A percentile compares a stretch with the other conserved stretches of the same genome.
phyloP scores from a whole-genome alignment of 1,140 invertebrate species.

The Sesamia nonagrioides region DNA sequence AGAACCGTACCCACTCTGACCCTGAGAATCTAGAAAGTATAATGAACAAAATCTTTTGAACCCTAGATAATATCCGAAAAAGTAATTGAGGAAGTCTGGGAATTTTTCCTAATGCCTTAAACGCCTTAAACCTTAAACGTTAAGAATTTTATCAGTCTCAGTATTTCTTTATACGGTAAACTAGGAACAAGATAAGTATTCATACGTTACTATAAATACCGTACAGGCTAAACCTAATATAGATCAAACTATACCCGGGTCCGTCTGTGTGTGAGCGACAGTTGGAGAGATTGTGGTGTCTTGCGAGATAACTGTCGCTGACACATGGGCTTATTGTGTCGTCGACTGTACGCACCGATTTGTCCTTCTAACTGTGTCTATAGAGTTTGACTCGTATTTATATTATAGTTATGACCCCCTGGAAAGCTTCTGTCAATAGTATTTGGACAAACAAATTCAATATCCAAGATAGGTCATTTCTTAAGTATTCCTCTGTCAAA shows the following conservation, averaged over 20 bases:
- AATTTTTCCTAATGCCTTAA: too few species aligned
- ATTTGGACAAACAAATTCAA: not conserved
- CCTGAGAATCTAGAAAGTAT: too few species aligned
- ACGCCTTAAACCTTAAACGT: too few species aligned
- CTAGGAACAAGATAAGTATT: not conserved
- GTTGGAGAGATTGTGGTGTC: slow-evolving; percentile 34
- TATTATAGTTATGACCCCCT: not conserved
- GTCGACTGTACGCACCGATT: slow-evolving; percentile 12
- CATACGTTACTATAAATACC: not conserved
- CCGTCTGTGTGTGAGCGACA: slow-evolving; percentile 30
- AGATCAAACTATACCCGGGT: slow-evolving; percentile 1
- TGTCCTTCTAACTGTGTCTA: slow-evolving; percentile 3
- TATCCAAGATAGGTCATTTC: too few species aligned
- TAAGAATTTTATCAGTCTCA: too few species aligned
- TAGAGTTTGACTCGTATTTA: not conserved
- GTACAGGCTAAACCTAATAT: not conserved
- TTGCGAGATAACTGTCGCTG: slow-evolving; percentile 35
- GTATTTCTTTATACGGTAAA: too few species aligned
- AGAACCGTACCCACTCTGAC: too few species aligned
- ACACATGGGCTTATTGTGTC: slow-evolving; percentile 41
- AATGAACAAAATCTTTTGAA: too few species aligned
- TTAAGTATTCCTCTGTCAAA: too few species aligned
- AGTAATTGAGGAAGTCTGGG: too few species aligned
- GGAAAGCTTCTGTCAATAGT: slow-evolving; percentile 4
- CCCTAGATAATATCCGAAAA: too few species aligned